Base-by-base conservation (phyloP, 2,888 invertebrate genomes). In the Cantharis rustica region DNA sequence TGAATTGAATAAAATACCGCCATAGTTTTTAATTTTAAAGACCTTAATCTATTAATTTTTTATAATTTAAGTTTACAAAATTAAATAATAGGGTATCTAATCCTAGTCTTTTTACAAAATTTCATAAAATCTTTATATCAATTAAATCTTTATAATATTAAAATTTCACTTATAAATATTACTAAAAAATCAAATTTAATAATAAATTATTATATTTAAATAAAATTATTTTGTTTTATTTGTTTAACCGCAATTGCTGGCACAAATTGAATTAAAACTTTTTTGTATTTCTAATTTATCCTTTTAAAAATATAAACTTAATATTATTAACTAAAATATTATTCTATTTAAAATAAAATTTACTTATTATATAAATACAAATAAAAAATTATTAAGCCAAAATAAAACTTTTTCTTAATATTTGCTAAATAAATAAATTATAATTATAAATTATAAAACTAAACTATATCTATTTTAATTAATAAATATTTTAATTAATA, bases 221-320 rank as follows among this genome's bases (percentile, higher is more conserved):
- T 86, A 88, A 90, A 86, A 89, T 88, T 89, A 90, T 90, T 91
- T 87, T 89, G 80, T 87, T 90, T 90, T 85, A 89, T 89, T 89
- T 91, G 92, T 91, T 84, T 92, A 92, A 92, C 91, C 92, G 92
- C 92, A 90, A 90, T 90, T 92, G 92, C 92, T 93, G 92, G 92
- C 92, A 92, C 91, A 91, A 91, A 90, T 89, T 91, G 90, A 86
- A 90, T 90, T 89, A 90, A 89, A 90, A 90, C 89, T 91, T 87
- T 85, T 83, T 84, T 88, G 88, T 89, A 90, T 90, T 89, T 88
- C 90, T 91, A 91, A 90, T 89, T 31, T 31, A 31, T 31, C 13
- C 31, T 5, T 31, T 90, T 90, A 90, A 91, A 88, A 90, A 89
- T 89, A 89, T 89, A 91, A 90, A 90, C 90, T 90, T 89, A 91